Conservation (phyloP, 2,797 vertebrate genomes). For the Pseudocheirus occidentalis region DNA sequence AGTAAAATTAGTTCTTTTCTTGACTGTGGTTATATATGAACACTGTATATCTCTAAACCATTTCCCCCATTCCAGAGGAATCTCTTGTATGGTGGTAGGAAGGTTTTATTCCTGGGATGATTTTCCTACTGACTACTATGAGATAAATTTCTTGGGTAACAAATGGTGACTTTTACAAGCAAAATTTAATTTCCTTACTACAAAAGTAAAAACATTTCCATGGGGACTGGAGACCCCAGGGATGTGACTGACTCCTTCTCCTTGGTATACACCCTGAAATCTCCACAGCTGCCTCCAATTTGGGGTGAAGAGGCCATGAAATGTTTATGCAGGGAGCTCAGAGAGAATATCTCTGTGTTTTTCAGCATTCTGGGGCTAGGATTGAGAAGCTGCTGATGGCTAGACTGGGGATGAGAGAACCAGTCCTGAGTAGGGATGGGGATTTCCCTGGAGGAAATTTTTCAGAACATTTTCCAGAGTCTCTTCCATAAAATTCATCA, state of each 20-base stretch:
- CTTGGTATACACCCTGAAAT: background rate
- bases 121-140: background rate
- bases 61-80: background rate
- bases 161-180: background rate
- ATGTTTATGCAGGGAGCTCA: background rate
- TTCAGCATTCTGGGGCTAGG: background rate
- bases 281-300: background rate
- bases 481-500: background rate
- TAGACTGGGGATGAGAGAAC: background rate
- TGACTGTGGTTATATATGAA: background rate
- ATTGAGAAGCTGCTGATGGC: background rate
- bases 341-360: background rate
- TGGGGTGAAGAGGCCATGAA: background rate
- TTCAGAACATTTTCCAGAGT: background rate
- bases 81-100: background rate
- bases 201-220: background rate
- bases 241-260: background rate
- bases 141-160: background rate
- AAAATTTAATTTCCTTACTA: background rate
- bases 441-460: background rate
- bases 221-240: background rate
- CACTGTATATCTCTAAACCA: background rate
- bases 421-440: background rate
- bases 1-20: background rate
- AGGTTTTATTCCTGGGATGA: background rate